A percentile compares a stretch with the other conserved stretches of the same genome.
Evolutionary conservation across 2,797 vertebrate species (phyloP).

Genomic region (Garrulus glandarius): DNA sequence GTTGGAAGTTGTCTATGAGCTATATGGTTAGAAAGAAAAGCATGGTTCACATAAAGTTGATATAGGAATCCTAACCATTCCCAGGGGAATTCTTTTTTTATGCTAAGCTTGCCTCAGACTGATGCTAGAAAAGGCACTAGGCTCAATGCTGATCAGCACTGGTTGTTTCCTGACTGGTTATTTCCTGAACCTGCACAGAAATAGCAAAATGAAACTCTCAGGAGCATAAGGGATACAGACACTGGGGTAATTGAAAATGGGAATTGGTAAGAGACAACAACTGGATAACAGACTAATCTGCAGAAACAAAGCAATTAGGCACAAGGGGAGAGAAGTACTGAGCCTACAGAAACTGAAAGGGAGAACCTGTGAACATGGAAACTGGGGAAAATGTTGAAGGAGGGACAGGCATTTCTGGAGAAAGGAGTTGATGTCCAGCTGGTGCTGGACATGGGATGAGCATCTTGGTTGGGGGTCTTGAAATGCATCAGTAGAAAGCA

Average conservation of each 20-base stretch:
- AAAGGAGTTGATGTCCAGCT: background rate
- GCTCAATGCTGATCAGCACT: background rate
- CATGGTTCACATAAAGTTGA: background rate
- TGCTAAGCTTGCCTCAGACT: background rate
- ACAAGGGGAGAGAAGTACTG: background rate
- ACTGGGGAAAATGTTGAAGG: background rate
- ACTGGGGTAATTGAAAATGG: accelerated
- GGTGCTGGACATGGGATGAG: background rate
- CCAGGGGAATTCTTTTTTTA: background rate
- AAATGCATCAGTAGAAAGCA: background rate
- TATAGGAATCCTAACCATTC: background rate
- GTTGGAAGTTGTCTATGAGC: background rate
- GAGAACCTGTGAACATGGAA: background rate
- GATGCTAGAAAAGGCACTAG: background rate
- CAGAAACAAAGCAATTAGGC: background rate
- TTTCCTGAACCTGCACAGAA: background rate
- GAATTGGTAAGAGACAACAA: background rate
- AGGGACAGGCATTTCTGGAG: background rate
- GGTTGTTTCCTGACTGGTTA: background rate
- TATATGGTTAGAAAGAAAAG: background rate
- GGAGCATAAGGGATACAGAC: background rate
- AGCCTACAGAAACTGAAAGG: background rate
- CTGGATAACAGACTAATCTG: background rate
- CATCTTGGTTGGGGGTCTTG: background rate
- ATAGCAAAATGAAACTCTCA: background rate